phyloP scores from a whole-genome alignment of 1,140 invertebrate genomes.

The Zaprionus africanus region DNA sequence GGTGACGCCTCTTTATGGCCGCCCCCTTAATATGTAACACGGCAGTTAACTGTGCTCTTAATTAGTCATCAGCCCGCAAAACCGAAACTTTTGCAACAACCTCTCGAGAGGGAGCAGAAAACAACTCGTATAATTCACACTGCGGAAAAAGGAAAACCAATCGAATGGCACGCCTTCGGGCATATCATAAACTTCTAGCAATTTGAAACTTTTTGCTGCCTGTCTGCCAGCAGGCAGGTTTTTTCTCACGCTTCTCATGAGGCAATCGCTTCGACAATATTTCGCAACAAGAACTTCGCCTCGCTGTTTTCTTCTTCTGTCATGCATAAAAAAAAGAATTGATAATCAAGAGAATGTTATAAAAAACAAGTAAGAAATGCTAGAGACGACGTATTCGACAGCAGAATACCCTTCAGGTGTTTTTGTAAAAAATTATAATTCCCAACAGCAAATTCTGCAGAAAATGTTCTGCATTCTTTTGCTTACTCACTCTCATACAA shows the following conservation, averaged over 20 bases:
- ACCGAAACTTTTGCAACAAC: constrained; percentile 12
- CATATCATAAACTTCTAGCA: constrained; percentile 68
- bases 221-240: not conserved
- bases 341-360: constrained; percentile 56
- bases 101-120: constrained; percentile 3
- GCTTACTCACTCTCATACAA: too few species aligned
- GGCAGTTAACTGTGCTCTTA: constrained; percentile 23
- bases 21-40: constrained; percentile 18
- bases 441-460: too few species aligned
- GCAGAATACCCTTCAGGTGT: not conserved
- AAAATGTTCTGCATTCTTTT: too few species aligned
- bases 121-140: constrained; percentile 46
- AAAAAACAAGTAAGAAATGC: constrained; percentile 15
- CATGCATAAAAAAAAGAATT: constrained; percentile 35
- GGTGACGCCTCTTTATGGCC: constrained; percentile 13
- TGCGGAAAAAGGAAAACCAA: constrained; percentile 50
- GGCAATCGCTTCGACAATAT: constrained; percentile 64
- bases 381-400: not conserved
- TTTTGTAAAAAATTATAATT: too few species aligned
- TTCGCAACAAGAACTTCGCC: constrained; percentile 53
- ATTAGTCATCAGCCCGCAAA: constrained; percentile 20
- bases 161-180: constrained; percentile 55
- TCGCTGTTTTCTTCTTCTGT: constrained; percentile 38
- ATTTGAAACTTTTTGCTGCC: constrained; percentile 48
- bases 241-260: constrained; percentile 24